A percentile compares a stretch with the other conserved stretches of the same genome.
These are phyloP conservation scores for Platygyra sinensis DNA, from an alignment of 64 coral and sea anemone species.

Conservation along the genomic window DNA sequence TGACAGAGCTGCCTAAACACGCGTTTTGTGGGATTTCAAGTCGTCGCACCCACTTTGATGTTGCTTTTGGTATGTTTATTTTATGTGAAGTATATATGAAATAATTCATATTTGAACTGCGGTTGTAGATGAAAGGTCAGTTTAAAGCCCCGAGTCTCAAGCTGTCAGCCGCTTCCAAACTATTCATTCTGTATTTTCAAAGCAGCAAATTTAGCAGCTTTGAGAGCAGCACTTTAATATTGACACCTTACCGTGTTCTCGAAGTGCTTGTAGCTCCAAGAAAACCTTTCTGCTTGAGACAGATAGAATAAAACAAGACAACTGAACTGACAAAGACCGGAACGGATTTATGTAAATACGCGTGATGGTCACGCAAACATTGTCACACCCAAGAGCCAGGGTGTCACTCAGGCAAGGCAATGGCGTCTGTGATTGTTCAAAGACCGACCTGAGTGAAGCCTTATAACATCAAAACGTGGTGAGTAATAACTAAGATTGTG, in stretches of 20 bases:
- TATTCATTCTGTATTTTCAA: neutral
- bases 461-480: neutral
- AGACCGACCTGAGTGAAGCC: neutral
- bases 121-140: too few relatives aligned
- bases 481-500: neutral
- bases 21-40: too few relatives aligned
- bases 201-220: neutral
- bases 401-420: neutral
- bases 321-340: neutral
- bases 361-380: slow-evolving; percentile 9
- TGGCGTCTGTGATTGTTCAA: neutral
- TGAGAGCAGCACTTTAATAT: neutral
- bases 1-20: too few relatives aligned
- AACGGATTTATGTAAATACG: neutral
- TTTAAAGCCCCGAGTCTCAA: too few relatives aligned
- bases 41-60: too few relatives aligned
- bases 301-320: neutral
- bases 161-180: neutral
- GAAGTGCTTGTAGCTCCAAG: neutral
- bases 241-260: neutral
- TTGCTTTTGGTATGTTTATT: too few relatives aligned
- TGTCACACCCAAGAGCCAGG: too few relatives aligned
- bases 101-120: too few relatives aligned
- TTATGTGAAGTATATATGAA: too few relatives aligned
- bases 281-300: neutral